A percentile compares a stretch with the other conserved stretches of the same genome.
phyloP scores from a whole-genome alignment of 30 jellyfish, hydroid and myxozoan genomes.

The Calvadosia cruxmelitensis region DNA sequence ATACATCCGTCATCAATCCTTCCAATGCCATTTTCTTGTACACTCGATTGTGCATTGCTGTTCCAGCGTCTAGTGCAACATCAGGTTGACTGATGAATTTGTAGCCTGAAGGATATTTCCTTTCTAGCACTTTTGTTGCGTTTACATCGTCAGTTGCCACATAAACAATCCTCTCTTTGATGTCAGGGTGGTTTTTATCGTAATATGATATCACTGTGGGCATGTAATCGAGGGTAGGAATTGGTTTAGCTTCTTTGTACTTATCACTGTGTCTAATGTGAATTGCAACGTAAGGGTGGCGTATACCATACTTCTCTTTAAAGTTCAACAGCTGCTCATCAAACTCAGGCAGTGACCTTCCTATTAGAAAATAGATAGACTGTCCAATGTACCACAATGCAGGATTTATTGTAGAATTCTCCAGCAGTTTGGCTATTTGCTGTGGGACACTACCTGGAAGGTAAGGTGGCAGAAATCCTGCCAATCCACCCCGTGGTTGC shows the following conservation, averaged over 20 bases:
- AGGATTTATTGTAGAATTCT: background rate
- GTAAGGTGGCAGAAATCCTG: background rate
- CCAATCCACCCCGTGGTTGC: too few species aligned
- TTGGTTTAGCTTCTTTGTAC: conserved; percentile 5
- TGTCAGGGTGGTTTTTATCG: conserved; percentile 2
- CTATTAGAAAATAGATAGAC: background rate
- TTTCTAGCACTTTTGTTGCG: background rate
- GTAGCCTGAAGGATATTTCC: background rate
- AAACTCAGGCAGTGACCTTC: background rate
- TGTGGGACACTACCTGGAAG: background rate
- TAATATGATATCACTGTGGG: background rate
- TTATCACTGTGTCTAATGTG: conserved; percentile 16
- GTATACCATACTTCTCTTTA: background rate
- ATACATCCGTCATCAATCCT: background rate
- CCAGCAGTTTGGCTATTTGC: background rate
- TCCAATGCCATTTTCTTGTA: background rate
- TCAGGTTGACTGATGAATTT: background rate
- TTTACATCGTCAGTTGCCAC: background rate
- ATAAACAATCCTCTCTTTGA: background rate
- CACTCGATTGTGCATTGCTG: background rate
- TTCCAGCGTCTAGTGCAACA: background rate
- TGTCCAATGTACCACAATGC: background rate
- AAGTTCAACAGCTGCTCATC: background rate
- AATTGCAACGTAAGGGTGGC: conserved; percentile 11
- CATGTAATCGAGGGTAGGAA: background rate